Evolutionary conservation across 2,888 invertebrate species (phyloP), one percentile per base, ranked within the genome.

Genomic region (Dorcus hopei): DNA sequence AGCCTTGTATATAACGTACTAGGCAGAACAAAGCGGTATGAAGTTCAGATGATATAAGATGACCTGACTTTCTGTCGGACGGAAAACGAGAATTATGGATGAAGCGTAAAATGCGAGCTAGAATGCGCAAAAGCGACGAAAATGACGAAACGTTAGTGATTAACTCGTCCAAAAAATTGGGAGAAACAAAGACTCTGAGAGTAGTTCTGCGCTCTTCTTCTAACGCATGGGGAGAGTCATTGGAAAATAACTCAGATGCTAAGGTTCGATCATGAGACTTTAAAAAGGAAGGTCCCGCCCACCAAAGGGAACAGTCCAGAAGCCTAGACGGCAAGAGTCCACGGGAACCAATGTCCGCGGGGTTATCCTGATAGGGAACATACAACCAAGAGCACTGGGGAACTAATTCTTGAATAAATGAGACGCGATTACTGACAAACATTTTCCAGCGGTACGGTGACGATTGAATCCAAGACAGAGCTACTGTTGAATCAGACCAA

Each of bases 401-500:
- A 9, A 51, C 8, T 38, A 40, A 38, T 19, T 54, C 48, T 50
- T 61, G 63, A 47, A 61, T 59, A 14, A 57, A 14, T 8, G 48
- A 38, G 9, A 63, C 56, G 6, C 61, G 49, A 53, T 65, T 65
- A 11, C 48, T 38, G 3, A 65, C 59, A 49, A 65, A 65, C 33
- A 50, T 61, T 52, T 65, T 54, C 54, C 57, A 63, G 4, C 48
- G 47, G 49, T 61, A 43, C 14, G 63, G 58, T 5, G 59, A 42
- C n/a, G 59, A 51, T 7, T 45, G 9, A 33, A 65, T 53, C 61
- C 63, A 65, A 23, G 40, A 16, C 16, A 65, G 38, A 16, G 54
- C 49, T 4, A 63, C 53, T 3, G 53, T 57, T 6, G 61, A 63
- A 56, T 61, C 61, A 3, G 57, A 52, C 57, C 64, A 65, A n/a